These are phyloP conservation scores for Pseudomyrmex cubaensis DNA, from an alignment of 1,140 invertebrate genomes.

Conservation along the genomic window DNA sequence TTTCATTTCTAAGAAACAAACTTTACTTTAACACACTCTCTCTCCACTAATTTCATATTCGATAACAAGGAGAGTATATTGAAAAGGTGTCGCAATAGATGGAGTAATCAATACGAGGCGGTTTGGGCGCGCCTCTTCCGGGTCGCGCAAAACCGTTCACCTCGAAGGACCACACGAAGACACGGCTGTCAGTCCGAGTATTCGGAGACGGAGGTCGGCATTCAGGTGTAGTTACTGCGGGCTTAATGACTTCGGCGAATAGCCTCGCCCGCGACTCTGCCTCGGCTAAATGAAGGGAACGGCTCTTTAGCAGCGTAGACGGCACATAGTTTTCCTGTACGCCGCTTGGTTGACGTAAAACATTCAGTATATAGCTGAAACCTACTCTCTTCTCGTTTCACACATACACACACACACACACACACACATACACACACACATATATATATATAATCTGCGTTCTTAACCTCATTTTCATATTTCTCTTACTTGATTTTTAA, in stretches of 20 bases:
- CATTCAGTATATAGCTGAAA: neutral
- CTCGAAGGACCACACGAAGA: slow-evolving; percentile 46
- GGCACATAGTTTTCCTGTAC: slow-evolving; percentile 13
- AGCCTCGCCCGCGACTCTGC: slow-evolving; percentile 58
- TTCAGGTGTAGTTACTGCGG: slow-evolving; percentile 63
- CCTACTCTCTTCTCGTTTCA: neutral
- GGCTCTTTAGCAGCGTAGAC: slow-evolving; percentile 54
- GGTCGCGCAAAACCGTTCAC: slow-evolving; percentile 38
- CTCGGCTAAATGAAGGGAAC: slow-evolving; percentile 51
- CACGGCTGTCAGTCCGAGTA: slow-evolving; percentile 40
- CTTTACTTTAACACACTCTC: no score
- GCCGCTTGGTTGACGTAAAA: slow-evolving; percentile 2
- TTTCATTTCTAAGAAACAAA: no score
- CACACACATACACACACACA: no score
- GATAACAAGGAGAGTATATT: slow-evolving; percentile 1
- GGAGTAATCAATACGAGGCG: slow-evolving; percentile 46
- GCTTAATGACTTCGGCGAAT: slow-evolving; percentile 74
- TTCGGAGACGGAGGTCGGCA: slow-evolving; percentile 49
- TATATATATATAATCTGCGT: neutral
- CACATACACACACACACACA: no score
- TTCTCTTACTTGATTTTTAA: neutral
- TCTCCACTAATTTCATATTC: neutral
- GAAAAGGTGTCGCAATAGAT: slow-evolving; percentile 3
- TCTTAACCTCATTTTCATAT: slow-evolving; percentile 8
- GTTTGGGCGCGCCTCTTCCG: slow-evolving; percentile 53